These are phyloP conservation scores for Scrobipalpa costella DNA, from an alignment of 2,888 invertebrate species.

Conservation along the genomic window DNA sequence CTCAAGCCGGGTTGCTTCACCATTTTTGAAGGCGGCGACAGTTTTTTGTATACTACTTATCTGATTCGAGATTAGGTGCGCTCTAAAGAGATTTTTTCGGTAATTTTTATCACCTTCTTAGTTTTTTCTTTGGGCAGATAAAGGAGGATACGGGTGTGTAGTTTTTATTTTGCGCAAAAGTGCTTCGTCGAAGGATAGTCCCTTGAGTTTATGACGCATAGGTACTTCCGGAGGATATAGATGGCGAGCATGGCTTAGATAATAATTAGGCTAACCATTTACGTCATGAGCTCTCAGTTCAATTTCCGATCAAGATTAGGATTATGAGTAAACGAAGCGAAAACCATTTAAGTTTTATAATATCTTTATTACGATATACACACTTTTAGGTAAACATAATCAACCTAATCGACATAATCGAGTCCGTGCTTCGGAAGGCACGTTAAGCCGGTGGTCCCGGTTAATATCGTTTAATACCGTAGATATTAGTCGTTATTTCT, in stretches of 20 bases:
- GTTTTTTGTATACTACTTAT: slow-evolving; percentile 64
- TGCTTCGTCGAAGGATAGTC: slow-evolving; percentile 5
- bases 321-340: not conserved
- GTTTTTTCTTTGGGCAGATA: slow-evolving; percentile 39
- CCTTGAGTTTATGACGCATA: slow-evolving; percentile 13
- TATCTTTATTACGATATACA: too few species aligned
- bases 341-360: not conserved
- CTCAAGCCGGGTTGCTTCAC: slow-evolving; percentile 36
- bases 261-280: slow-evolving; percentile 20
- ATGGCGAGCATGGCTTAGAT: slow-evolving; percentile 6
- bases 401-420: too few species aligned
- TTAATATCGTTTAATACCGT: too few species aligned
- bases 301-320: slow-evolving; percentile 8
- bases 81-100: slow-evolving; percentile 42
- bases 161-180: slow-evolving; percentile 30
- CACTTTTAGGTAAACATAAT: too few species aligned
- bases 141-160: slow-evolving; percentile 34
- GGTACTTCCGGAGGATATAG: slow-evolving; percentile 19
- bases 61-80: slow-evolving; percentile 68
- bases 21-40: slow-evolving; percentile 35
- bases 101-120: slow-evolving; percentile 53
- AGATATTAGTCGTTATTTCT: too few species aligned
- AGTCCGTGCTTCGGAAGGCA: too few species aligned
- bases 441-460: too few species aligned
- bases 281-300: slow-evolving; percentile 8